A percentile compares a stretch with the other conserved stretches of the same genome.
phyloP scores from a whole-genome alignment of 2,797 vertebrate species.

The Cirrhinus molitorella region DNA sequence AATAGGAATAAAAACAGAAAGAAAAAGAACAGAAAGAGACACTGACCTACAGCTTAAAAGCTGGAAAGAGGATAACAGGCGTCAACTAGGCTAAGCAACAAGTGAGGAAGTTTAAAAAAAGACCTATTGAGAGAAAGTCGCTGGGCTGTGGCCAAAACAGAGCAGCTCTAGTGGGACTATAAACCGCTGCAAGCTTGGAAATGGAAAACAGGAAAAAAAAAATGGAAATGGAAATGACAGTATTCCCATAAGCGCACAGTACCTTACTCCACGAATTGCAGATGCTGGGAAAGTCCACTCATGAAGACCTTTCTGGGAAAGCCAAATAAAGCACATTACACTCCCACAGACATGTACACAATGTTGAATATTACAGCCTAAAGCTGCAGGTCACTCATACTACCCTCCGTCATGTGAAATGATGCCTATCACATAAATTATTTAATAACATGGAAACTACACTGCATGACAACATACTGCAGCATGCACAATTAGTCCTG shows the following conservation, averaged over 20 bases:
- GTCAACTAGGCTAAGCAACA: slow-evolving; percentile 44
- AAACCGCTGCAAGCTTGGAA: slow-evolving; percentile 18
- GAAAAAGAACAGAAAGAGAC: slow-evolving; percentile 50
- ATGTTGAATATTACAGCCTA: neutral
- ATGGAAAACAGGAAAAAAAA: slow-evolving; percentile 18
- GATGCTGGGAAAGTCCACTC: slow-evolving; percentile 86
- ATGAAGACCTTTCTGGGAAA: slow-evolving; percentile 81
- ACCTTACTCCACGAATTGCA: slow-evolving; percentile 90
- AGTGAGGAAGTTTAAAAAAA: slow-evolving; percentile 39
- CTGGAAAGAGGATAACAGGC: slow-evolving; percentile 32
- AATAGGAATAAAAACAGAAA: slow-evolving; percentile 37
- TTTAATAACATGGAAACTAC: slow-evolving; percentile 4
- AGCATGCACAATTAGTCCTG: slow-evolving; percentile 5
- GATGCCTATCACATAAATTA: slow-evolving; percentile 20
- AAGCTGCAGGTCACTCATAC: neutral
- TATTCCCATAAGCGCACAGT: slow-evolving; percentile 30
- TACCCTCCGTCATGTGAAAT: neutral
- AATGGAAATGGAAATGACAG: neutral
- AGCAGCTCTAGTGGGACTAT: neutral
- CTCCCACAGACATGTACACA: slow-evolving; percentile 19
- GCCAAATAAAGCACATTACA: slow-evolving; percentile 28
- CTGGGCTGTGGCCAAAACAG: slow-evolving; percentile 16
- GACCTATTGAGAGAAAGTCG: slow-evolving; percentile 7
- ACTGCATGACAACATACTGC: neutral
- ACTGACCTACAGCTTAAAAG: slow-evolving; percentile 29